Evolutionary conservation across 2,888 invertebrate genomes (phyloP).

Genomic region (Drosophila phalerata): DNA sequence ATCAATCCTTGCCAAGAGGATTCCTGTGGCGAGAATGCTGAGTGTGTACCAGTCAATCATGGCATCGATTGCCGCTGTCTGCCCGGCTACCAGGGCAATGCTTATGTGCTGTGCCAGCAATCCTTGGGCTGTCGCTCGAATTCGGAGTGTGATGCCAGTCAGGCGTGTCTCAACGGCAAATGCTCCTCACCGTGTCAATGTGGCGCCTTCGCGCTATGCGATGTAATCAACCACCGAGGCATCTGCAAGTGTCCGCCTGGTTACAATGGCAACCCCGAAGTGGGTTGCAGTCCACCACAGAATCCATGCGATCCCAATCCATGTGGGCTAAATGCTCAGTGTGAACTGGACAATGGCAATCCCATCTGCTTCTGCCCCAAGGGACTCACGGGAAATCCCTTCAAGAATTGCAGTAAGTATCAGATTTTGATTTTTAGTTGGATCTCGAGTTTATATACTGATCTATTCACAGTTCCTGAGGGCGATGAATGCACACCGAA

Average conservation of each 20-base stretch:
- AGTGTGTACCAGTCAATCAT: slow-evolving; percentile 91
- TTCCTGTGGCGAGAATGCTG: slow-evolving; percentile 93
- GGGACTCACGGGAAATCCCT: slow-evolving; percentile 96
- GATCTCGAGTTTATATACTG: background rate
- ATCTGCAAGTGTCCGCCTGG: slow-evolving; percentile 93
- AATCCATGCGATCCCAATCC: slow-evolving; percentile 94
- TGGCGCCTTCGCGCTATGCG: slow-evolving; percentile 92
- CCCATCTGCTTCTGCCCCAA: slow-evolving; percentile 96
- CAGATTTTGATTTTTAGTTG: background rate
- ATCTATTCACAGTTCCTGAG: slow-evolving; percentile 90
- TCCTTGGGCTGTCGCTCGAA: slow-evolving; percentile 91
- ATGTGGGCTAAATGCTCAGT: slow-evolving; percentile 94
- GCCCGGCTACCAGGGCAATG: slow-evolving; percentile 91
- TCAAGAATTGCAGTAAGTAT: slow-evolving; percentile 94
- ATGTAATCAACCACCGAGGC: slow-evolving; percentile 92
- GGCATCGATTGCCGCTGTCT: slow-evolving; percentile 91
- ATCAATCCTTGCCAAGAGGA: slow-evolving; percentile 93
- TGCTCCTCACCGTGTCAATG: slow-evolving; percentile 93
- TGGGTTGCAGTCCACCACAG: slow-evolving; percentile 90
- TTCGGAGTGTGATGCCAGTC: slow-evolving; percentile 90
- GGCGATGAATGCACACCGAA: slow-evolving; percentile 93
- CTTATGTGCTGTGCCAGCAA: slow-evolving; percentile 89
- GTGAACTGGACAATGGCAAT: slow-evolving; percentile 93
- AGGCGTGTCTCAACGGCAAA: slow-evolving; percentile 92
- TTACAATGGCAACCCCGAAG: slow-evolving; percentile 91